Evolutionary conservation across 2,797 vertebrate species (phyloP), one percentile per base, ranked within the genome.

Genomic region (Gymnoscopelus microlampas): DNA sequence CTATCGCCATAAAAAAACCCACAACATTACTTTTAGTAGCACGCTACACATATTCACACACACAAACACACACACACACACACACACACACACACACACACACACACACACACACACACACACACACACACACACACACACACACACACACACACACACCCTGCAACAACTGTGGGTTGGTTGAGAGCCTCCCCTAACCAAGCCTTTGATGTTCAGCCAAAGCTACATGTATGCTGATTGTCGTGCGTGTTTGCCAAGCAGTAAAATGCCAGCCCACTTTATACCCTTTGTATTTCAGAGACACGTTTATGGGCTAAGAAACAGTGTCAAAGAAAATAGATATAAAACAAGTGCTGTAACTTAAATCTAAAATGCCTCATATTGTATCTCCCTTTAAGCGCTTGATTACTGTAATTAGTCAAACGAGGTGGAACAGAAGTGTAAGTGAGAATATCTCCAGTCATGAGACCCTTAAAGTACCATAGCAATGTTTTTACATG

Each of bases 151-250:
- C 54, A 24, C 50, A 53, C 29, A 35, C 54, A 62, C 60, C 13
- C 59, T 10, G 12, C n/a, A 35, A 48, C 35, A 48, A 39, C 49
- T 62, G 23, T 32, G 65, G 58, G 44, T 32, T 44, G 57, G 44
- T 32, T 44, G 57, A 56, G 60, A 63, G 55, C 4, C 39, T 70
- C 24, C 44, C 24, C 65, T 62, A 9, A 48, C 8, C 2, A 24
- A 63, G 32, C 39, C 59, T 68, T 76, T 76, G 63, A 73, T 70
- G 58, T 61, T 35, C 55, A 56, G 73, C 73, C 70, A 73, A 15
- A 73, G 70, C 15, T 54, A 49, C 14, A 68, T 69, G 66, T 53
- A 57, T 14, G 39, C 67, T 67, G 74, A 73, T 53, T 63, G 68
- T 64, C 15, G 57, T 15, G 14, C 23, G 57, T 39, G 26, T 59